Evolutionary conservation across 2,888 invertebrate genomes (phyloP).

Genomic region (Adelphocoris suturalis): DNA sequence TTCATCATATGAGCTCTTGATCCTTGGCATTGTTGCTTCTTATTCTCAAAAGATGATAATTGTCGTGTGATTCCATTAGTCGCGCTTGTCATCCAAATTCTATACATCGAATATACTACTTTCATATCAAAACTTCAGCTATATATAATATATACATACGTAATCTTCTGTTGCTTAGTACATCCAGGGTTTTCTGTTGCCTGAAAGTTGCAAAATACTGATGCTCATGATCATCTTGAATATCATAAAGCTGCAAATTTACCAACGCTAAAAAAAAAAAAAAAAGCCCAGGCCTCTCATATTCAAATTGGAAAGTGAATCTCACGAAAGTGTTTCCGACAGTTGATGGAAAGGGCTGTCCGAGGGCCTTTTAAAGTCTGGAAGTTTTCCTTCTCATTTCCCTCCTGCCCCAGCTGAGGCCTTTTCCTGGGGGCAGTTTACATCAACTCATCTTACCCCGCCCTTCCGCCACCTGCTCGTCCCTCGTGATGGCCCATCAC

Average conservation of each 20-base stretch:
- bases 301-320: conserved; percentile 42
- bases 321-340: conserved; percentile 54
- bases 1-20: no score
- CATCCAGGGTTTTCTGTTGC: no score
- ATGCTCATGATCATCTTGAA: neutral
- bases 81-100: no score
- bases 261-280: neutral
- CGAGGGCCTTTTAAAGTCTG: conserved; percentile 39
- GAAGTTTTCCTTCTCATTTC: conserved; percentile 21
- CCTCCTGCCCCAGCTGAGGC: neutral
- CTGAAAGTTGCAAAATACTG: no score
- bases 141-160: no score
- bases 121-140: no score
- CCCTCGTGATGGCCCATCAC: conserved; percentile 43
- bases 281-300: neutral
- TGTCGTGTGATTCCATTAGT: no score
- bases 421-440: conserved; percentile 49
- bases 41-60: no score
- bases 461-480: neutral
- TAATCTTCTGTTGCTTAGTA: no score
- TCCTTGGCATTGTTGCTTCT: no score
- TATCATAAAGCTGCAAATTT: neutral
- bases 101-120: no score
- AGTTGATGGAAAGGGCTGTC: conserved; percentile 57
- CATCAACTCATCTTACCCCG: conserved; percentile 36